These are phyloP conservation scores for Enteromius afrohamiltoni DNA, from an alignment of 2,797 vertebrate genomes.

Conservation along the genomic window DNA sequence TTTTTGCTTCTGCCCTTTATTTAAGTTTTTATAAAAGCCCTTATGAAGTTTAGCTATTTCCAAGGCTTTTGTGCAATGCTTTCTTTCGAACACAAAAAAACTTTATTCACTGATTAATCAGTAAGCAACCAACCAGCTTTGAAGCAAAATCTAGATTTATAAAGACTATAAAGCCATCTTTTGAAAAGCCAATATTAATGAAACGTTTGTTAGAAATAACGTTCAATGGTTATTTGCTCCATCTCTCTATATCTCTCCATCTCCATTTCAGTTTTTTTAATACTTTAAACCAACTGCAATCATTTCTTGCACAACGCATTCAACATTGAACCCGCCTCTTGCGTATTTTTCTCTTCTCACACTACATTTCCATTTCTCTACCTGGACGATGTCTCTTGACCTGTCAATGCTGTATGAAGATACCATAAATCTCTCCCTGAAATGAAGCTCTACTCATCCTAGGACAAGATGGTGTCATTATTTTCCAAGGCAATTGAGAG, in stretches of 20 bases:
- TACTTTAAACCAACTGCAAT: not conserved
- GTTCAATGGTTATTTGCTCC: not conserved
- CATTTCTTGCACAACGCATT: not conserved
- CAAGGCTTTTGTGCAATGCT: not conserved
- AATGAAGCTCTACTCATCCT: conserved; percentile 70
- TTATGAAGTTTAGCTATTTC: conserved; percentile 12
- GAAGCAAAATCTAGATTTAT: conserved; percentile 21
- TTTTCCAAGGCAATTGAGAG: conserved; percentile 71
- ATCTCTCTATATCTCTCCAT: too few species aligned
- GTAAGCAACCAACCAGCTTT: not conserved
- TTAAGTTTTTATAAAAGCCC: not conserved
- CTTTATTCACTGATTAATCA: conserved; percentile 10
- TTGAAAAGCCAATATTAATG: not conserved
- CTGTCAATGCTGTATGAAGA: conserved; percentile 60
- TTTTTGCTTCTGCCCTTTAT: not conserved
- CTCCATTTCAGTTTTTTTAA: not conserved
- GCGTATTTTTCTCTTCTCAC: not conserved
- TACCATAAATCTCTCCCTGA: conserved; percentile 63
- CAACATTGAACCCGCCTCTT: not conserved
- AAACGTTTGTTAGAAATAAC: not conserved
- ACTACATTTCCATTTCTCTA: conserved; percentile 33
- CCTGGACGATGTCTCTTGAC: conserved; percentile 56
- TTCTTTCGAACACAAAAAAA: conserved; percentile 30
- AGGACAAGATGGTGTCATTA: conserved; percentile 70
- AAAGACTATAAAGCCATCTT: conserved; percentile 4